Evolutionary conservation across 2,888 invertebrate species (phyloP).

Genomic region (Aphodius sticticus): DNA sequence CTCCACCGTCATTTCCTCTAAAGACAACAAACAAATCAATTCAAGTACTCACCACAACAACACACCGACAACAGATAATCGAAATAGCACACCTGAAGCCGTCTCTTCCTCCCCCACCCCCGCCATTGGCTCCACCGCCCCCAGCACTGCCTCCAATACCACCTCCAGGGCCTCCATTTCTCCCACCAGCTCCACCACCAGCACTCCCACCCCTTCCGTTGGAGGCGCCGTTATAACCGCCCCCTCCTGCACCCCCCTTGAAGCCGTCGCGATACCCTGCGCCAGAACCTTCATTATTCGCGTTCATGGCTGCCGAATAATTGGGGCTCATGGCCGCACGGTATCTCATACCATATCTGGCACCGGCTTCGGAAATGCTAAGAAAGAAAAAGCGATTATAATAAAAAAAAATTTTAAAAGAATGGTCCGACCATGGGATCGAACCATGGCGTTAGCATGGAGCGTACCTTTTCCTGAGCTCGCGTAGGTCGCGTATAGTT

Average conservation of each 20-base stretch:
- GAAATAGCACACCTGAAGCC: not conserved
- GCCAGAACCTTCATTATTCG: not conserved
- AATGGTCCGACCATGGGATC: not conserved
- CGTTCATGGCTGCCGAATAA: not conserved
- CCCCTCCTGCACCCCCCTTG: not conserved
- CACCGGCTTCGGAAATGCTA: not conserved
- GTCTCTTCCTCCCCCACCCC: not conserved
- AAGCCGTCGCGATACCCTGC: not conserved
- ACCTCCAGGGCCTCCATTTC: not conserved
- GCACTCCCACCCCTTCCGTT: not conserved
- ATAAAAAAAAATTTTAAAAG: not conserved
- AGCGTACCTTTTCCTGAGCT: not conserved
- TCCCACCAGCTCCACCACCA: not conserved
- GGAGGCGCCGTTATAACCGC: not conserved
- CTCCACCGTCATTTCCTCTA: not conserved
- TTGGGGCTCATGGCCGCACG: not conserved
- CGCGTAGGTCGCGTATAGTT: not conserved
- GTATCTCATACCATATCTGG: not conserved
- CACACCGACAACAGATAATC: not conserved
- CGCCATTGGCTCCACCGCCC: not conserved
- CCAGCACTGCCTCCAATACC: constrained; percentile 13
- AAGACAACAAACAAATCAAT: not conserved
- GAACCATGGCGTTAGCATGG: no score
- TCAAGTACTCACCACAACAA: not conserved
- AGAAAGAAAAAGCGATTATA: not conserved